Percentiles rank a stretch among this genome's conserved stretches.
These are phyloP conservation scores for Dolichallabes microphthalmus DNA, from an alignment of 2,113 vertebrate genomes.

Conservation along the genomic window DNA sequence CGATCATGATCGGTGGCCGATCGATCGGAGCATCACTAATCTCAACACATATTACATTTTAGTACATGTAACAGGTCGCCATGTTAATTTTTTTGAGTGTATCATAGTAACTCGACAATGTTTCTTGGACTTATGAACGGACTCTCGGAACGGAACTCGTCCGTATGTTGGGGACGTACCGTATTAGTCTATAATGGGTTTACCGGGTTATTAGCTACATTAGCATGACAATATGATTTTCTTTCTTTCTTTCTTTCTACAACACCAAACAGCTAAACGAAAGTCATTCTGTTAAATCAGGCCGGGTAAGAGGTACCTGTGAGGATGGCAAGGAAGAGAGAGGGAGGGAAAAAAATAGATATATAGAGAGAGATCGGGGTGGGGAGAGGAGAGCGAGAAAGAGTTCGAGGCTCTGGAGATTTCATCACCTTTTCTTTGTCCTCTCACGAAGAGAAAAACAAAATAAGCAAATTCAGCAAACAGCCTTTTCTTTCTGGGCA, in stretches of 20 bases:
- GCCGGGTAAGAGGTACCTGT: background rate
- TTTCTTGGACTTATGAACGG: too few relatives aligned
- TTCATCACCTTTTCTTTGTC: slow-evolving; percentile 14
- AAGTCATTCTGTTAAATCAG: background rate
- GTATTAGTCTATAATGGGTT: background rate
- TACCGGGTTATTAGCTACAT: slow-evolving; percentile 23
- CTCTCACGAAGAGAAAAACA: background rate
- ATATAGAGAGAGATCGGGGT: too few relatives aligned
- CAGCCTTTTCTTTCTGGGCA: slow-evolving; percentile 2
- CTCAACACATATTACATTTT: too few relatives aligned
- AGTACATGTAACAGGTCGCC: too few relatives aligned
- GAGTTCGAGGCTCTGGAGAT: background rate
- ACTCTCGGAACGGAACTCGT: too few relatives aligned
- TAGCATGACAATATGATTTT: slow-evolving; percentile 28
- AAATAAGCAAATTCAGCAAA: background rate
- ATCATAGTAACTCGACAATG: too few relatives aligned
- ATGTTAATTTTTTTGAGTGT: too few relatives aligned
- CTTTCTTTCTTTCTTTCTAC: background rate
- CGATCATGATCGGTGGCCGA: too few relatives aligned
- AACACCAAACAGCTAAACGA: background rate
- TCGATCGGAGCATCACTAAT: too few relatives aligned
- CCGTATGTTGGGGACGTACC: too few relatives aligned
- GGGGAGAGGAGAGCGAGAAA: background rate
- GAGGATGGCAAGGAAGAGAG: background rate
- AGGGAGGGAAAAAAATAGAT: too few relatives aligned